Evolutionary conservation across 2,888 invertebrate genomes (phyloP).

Genomic region (Gerosis bhagava): DNA sequence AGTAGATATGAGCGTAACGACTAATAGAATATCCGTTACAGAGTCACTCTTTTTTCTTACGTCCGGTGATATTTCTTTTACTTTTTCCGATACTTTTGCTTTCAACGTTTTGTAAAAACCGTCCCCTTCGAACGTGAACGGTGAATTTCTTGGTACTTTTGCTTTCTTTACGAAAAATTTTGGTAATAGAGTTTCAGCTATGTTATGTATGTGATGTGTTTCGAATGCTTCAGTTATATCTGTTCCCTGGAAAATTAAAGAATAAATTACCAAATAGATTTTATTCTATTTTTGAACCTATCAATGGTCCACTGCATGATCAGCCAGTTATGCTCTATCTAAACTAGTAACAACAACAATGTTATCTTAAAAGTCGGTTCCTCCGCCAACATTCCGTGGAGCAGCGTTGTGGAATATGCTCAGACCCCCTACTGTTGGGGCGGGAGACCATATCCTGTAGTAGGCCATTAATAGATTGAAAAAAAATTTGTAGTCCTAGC

Average conservation of each 20-base stretch:
- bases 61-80: conserved; percentile 75
- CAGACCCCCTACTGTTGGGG: too few relatives aligned
- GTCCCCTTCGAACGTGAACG: conserved; percentile 88
- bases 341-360: too few relatives aligned
- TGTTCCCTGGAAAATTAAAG: conserved; percentile 72
- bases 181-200: conserved; percentile 83
- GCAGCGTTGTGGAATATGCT: too few relatives aligned
- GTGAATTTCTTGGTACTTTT: conserved; percentile 83
- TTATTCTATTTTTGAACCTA: too few relatives aligned
- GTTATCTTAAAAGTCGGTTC: too few relatives aligned
- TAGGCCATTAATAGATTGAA: too few relatives aligned
- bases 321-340: too few relatives aligned
- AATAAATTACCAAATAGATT: too few relatives aligned
- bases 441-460: too few relatives aligned
- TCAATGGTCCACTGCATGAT: too few relatives aligned
- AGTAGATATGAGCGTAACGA: conserved; percentile 46
- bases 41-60: conserved; percentile 56
- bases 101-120: conserved; percentile 91
- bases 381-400: too few relatives aligned
- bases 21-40: conserved; percentile 52
- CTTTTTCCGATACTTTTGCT: conserved; percentile 74
- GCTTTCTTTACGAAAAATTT: conserved; percentile 87
- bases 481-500: too few relatives aligned
- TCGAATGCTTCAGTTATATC: conserved; percentile 86
- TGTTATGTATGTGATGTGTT: conserved; percentile 79